phyloP scores from a whole-genome alignment of 2,113 vertebrate genomes.

The Narcine bancroftii region DNA sequence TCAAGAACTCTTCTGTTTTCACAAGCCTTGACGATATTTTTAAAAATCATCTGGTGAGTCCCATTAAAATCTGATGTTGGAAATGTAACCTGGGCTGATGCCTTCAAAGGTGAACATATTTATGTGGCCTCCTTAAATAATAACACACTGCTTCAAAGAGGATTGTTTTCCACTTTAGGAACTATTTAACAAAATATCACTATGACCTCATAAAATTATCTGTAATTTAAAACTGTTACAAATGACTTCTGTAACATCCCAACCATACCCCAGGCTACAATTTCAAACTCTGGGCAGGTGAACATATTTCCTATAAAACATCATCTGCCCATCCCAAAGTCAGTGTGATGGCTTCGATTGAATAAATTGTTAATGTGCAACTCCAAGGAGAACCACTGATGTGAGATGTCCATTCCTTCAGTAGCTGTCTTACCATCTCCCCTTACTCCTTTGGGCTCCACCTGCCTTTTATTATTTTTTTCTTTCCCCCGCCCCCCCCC shows the following conservation, averaged over 20 bases:
- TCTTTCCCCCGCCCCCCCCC: too few species aligned
- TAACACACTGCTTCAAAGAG: background rate
- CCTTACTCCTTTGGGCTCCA: background rate
- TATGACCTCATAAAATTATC: background rate
- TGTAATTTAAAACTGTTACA: background rate
- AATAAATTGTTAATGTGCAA: background rate
- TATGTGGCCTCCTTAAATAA: background rate
- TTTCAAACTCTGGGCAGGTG: background rate
- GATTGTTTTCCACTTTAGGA: background rate
- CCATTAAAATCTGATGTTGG: background rate
- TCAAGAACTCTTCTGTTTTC: constrained; percentile 18
- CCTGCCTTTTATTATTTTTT: too few species aligned
- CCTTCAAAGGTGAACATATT: background rate
- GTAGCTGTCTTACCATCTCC: too few species aligned
- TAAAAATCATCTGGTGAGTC: background rate
- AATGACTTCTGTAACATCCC: background rate
- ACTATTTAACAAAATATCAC: background rate
- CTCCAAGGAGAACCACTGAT: background rate
- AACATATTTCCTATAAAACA: background rate
- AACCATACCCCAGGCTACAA: background rate
- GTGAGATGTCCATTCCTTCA: too few species aligned
- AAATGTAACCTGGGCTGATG: background rate
- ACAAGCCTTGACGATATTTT: background rate
- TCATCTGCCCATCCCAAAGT: background rate
- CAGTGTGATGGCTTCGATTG: background rate